Percentiles rank a stretch among this genome's conserved stretches.
Evolutionary conservation across 2,113 vertebrate species (phyloP).

Genomic region (Lepus europaeus): DNA sequence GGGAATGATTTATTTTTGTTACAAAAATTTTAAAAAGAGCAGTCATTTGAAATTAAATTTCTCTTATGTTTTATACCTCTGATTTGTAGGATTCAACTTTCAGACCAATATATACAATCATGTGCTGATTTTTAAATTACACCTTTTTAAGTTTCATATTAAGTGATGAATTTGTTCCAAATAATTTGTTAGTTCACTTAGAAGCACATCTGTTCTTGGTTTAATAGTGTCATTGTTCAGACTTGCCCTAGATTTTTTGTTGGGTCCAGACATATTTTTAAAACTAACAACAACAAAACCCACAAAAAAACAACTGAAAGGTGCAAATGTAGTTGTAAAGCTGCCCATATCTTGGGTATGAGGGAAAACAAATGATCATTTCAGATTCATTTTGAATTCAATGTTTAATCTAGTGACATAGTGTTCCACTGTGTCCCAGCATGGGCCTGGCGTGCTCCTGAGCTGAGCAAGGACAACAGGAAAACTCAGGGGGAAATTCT

Average conservation of each 20-base stretch:
- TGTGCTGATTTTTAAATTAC: conserved; percentile 18
- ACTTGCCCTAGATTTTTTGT: conserved; percentile 47
- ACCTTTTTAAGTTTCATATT: not conserved
- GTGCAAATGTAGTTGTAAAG: conserved; percentile 54
- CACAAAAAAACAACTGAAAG: not conserved
- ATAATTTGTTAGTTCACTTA: conserved; percentile 42
- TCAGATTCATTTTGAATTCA: conserved; percentile 33
- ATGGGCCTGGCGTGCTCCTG: not conserved
- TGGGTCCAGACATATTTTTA: conserved; percentile 18
- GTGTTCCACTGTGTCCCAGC: not conserved
- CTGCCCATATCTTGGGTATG: conserved; percentile 1
- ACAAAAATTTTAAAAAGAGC: conserved; percentile 6
- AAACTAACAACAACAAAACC: not conserved
- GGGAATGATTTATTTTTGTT: not conserved
- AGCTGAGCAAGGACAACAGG: not conserved
- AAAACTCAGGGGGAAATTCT: not conserved
- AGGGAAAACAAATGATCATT: not conserved
- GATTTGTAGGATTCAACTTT: conserved; percentile 27
- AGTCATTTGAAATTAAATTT: not conserved
- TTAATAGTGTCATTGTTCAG: not conserved
- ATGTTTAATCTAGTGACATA: conserved; percentile 8
- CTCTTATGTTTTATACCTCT: not conserved
- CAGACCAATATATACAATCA: not conserved
- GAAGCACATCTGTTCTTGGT: not conserved
- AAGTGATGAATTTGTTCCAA: not conserved